These are phyloP conservation scores for Tokudaia tokunoshimensis DNA, from an alignment of 2,797 vertebrate species.

Conservation along the genomic window DNA sequence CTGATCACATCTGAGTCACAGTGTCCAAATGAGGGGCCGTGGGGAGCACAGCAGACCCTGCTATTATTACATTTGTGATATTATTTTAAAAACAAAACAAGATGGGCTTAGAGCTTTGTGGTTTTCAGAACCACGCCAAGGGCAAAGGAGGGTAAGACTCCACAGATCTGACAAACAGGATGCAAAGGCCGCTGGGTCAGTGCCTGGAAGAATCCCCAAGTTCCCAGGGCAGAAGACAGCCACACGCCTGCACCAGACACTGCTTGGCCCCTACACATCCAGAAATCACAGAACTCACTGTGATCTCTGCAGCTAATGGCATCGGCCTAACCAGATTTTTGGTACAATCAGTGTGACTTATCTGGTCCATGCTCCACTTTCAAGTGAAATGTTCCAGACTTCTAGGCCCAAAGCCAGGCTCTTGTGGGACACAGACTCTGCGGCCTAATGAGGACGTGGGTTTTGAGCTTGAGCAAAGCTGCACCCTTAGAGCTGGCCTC, in stretches of 20 bases:
- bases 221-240: neutral
- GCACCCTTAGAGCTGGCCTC: neutral
- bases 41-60: too few relatives aligned
- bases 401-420: conserved; percentile 34
- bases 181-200: neutral
- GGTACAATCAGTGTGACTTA: conserved; percentile 39
- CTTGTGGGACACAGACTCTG: neutral
- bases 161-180: neutral
- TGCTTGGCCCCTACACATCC: neutral
- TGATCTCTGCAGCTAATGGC: neutral
- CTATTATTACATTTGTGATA: neutral
- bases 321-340: conserved; percentile 54
- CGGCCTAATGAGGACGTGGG: neutral
- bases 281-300: neutral
- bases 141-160: neutral
- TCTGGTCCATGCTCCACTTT: neutral
- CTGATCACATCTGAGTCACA: neutral
- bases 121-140: conserved; percentile 36
- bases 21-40: neutral
- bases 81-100: conserved; percentile 58
- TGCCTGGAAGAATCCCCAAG: neutral
- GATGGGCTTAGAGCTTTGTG: neutral
- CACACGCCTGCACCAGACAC: neutral
- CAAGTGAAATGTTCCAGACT: conserved; percentile 56
- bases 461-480: conserved; percentile 8